A percentile compares a stretch with the other conserved stretches of the same genome.
These are phyloP conservation scores for Dromococcyx pavoninus DNA, from an alignment of 2,797 vertebrate species.

Conservation along the genomic window DNA sequence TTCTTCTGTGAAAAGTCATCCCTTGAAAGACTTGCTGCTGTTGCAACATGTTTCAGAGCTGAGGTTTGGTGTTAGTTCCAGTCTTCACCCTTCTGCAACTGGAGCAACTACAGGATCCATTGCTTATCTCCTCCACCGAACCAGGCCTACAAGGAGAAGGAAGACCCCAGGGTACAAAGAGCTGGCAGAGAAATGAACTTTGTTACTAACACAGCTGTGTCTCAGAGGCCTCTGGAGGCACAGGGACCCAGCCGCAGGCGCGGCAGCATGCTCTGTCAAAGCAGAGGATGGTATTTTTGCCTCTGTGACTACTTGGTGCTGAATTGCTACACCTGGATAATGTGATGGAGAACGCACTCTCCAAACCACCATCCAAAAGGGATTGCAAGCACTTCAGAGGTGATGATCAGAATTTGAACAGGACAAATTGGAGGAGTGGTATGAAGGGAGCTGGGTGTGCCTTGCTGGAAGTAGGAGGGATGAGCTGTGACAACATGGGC, in stretches of 20 bases:
- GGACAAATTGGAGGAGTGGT: not conserved
- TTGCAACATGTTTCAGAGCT: not conserved
- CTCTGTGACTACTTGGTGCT: not conserved
- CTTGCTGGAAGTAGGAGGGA: not conserved
- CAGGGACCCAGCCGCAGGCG: not conserved
- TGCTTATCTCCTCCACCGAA: not conserved
- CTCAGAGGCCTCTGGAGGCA: not conserved
- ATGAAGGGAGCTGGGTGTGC: not conserved
- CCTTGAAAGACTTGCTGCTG: not conserved
- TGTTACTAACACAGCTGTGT: not conserved
- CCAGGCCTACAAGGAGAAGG: not conserved
- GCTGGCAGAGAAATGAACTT: not conserved
- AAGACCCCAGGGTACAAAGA: not conserved
- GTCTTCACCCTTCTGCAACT: not conserved
- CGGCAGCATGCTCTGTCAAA: not conserved
- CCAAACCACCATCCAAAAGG: not conserved
- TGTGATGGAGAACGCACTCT: fast-evolving
- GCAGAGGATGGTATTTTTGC: not conserved
- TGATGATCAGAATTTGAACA: not conserved
- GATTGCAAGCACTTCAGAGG: not conserved
- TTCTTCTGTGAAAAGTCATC: not conserved
- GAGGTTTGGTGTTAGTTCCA: not conserved
- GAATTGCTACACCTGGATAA: not conserved
- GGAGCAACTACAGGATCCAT: not conserved
- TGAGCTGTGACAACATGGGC: not conserved